phyloP scores from a whole-genome alignment of 2,888 invertebrate species.

The Dusona sp. region DNA sequence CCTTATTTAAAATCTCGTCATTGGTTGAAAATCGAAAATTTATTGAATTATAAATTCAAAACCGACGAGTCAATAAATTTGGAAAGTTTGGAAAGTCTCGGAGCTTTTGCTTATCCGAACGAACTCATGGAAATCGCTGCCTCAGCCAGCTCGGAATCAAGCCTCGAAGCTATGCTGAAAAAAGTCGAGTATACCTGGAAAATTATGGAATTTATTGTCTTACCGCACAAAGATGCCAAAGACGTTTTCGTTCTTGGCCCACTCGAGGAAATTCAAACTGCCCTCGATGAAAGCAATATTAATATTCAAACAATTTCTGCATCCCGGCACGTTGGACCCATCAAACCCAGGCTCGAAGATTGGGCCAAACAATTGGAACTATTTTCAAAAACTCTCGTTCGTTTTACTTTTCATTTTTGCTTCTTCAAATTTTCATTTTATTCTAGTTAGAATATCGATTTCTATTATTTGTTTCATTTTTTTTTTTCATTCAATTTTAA shows the following conservation, averaged over 20 bases:
- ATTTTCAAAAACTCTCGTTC: slow-evolving; percentile 93
- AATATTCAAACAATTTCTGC: slow-evolving; percentile 94
- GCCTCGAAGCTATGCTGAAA: slow-evolving; percentile 91
- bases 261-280: slow-evolving; percentile 93
- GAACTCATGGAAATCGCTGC: slow-evolving; percentile 94
- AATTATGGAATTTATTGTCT: slow-evolving; percentile 90
- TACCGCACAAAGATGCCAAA: slow-evolving; percentile 92
- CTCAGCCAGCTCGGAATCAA: slow-evolving; percentile 95
- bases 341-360: slow-evolving; percentile 92
- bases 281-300: slow-evolving; percentile 94
- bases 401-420: slow-evolving; percentile 64
- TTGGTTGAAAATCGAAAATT: slow-evolving; percentile 92
- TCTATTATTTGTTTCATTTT: no score
- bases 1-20: slow-evolving; percentile 92
- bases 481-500: no score
- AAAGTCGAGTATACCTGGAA: slow-evolving; percentile 95
- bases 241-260: slow-evolving; percentile 94
- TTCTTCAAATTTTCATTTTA: slow-evolving; percentile 1
- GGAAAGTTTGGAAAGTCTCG: slow-evolving; percentile 89
- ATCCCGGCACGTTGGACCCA: slow-evolving; percentile 94
- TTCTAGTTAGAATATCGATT: neutral
- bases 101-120: slow-evolving; percentile 91
- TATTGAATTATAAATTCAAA: slow-evolving; percentile 90
- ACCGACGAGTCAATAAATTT: slow-evolving; percentile 89
- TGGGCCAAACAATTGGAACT: slow-evolving; percentile 92